phyloP scores from a whole-genome alignment of 2,888 invertebrate genomes.

The Drosophila paracracens region DNA sequence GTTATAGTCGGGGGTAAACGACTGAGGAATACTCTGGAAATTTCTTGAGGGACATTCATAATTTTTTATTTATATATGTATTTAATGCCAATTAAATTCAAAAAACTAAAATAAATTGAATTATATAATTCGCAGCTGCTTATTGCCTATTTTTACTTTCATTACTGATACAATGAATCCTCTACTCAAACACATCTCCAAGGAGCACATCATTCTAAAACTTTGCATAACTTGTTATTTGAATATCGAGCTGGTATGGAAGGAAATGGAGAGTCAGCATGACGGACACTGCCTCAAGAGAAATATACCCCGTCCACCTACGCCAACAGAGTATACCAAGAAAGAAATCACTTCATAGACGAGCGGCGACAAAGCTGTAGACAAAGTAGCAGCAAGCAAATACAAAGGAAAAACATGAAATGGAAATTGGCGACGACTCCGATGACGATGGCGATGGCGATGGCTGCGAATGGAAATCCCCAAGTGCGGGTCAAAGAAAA shows the following conservation, averaged over 20 bases:
- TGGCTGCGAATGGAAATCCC: conserved; percentile 61
- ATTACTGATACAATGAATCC: too few species aligned
- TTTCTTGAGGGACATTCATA: too few species aligned
- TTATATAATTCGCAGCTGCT: too few species aligned
- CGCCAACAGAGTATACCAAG: not conserved
- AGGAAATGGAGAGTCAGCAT: not conserved
- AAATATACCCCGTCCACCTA: not conserved
- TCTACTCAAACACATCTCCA: too few species aligned
- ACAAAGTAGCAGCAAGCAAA: conserved; percentile 64
- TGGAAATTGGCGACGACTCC: conserved; percentile 58
- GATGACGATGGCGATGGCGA: conserved; percentile 8
- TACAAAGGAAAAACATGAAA: conserved; percentile 52
- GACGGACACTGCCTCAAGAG: not conserved
- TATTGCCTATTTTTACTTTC: too few species aligned
- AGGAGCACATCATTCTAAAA: too few species aligned
- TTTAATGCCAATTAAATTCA: not conserved
- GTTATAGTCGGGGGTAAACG: not conserved
- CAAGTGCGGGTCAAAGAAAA: conserved; percentile 81
- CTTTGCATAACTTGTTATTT: too few species aligned
- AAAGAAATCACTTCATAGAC: conserved; percentile 60
- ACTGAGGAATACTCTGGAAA: not conserved
- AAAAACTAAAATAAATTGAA: not conserved
- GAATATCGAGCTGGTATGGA: not conserved
- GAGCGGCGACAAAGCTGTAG: conserved; percentile 43
- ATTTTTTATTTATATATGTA: not conserved